These are phyloP conservation scores for Rosalia funebris DNA, from an alignment of 2,888 invertebrate species.

Conservation along the genomic window DNA sequence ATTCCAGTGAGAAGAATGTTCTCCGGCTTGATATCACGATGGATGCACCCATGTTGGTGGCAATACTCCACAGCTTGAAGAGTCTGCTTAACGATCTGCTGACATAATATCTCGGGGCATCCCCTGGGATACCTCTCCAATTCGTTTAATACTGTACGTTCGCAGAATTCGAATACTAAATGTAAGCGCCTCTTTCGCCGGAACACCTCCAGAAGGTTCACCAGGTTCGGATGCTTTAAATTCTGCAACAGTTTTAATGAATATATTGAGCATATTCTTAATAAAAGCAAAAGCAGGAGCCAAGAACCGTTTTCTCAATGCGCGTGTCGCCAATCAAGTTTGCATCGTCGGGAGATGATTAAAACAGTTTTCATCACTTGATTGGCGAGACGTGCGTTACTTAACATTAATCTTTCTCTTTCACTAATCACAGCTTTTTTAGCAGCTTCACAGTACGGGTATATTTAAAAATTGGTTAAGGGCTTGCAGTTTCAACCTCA, in stretches of 20 bases:
- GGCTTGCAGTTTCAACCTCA: too few relatives aligned
- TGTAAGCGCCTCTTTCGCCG: constrained; percentile 94
- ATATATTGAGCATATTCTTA: too few relatives aligned
- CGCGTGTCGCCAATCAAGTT: too few relatives aligned
- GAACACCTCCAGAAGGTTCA: constrained; percentile 97
- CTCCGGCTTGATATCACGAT: constrained; percentile 98
- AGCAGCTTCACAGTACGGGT: too few relatives aligned
- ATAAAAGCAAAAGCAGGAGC: too few relatives aligned
- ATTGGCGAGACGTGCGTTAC: too few relatives aligned
- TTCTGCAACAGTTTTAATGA: constrained; percentile 82
- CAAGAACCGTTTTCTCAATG: too few relatives aligned
- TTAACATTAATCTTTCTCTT: too few relatives aligned
- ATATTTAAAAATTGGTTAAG: too few relatives aligned
- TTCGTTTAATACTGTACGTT: constrained; percentile 95
- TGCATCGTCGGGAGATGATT: too few relatives aligned
- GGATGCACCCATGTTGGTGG: constrained; percentile 95
- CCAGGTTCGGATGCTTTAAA: constrained; percentile 96
- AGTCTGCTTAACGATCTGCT: constrained; percentile 95
- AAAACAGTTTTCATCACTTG: too few relatives aligned
- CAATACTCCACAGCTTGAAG: constrained; percentile 96
- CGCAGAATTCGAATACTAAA: constrained; percentile 98
- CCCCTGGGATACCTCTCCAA: constrained; percentile 89
- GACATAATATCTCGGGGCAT: constrained; percentile 89
- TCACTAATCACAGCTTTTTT: too few relatives aligned
- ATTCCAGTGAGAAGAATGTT: constrained; percentile 94